Percentiles rank a stretch among this genome's conserved stretches.
Evolutionary conservation across 2,888 invertebrate genomes (phyloP).

Genomic region (Dicycla oo): DNA sequence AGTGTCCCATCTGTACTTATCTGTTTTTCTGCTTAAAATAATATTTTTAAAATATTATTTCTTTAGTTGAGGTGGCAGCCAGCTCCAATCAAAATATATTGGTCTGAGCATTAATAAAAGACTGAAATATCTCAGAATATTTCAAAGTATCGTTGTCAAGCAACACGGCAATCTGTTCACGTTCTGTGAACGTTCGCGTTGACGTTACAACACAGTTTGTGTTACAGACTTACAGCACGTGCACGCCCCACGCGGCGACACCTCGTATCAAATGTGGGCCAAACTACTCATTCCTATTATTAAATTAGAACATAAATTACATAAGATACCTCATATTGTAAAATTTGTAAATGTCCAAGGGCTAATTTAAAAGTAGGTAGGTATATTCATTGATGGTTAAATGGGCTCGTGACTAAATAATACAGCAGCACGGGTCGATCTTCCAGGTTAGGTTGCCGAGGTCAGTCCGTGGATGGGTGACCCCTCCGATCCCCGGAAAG

Average conservation of each 20-base stretch:
- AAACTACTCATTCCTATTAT: conserved; percentile 37
- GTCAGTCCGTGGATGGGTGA: not conserved
- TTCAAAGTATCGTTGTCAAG: conserved; percentile 15
- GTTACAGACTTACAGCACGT: too few relatives aligned
- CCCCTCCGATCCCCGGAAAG: not conserved
- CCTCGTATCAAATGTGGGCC: conserved; percentile 34
- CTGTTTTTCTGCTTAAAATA: not conserved
- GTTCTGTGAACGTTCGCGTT: conserved; percentile 37
- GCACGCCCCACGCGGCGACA: conserved; percentile 39
- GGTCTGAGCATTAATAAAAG: not conserved
- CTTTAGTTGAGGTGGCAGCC: conserved; percentile 8
- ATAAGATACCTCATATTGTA: conserved; percentile 10
- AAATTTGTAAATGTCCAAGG: conserved; percentile 1
- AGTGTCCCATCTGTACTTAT: too few relatives aligned
- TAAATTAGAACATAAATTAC: conserved; percentile 43
- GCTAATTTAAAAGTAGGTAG: not conserved
- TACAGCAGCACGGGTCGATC: not conserved
- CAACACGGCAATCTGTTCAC: conserved; percentile 31
- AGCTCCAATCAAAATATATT: conserved; percentile 10
- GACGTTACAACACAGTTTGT: conserved; percentile 42
- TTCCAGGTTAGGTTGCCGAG: not conserved
- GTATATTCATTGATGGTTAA: not conserved
- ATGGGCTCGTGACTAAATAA: not conserved
- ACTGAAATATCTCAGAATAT: conserved; percentile 13
- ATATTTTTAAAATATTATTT: not conserved